Evolutionary conservation across 1,140 invertebrate genomes (phyloP).

Genomic region (Aphis gossypii): DNA sequence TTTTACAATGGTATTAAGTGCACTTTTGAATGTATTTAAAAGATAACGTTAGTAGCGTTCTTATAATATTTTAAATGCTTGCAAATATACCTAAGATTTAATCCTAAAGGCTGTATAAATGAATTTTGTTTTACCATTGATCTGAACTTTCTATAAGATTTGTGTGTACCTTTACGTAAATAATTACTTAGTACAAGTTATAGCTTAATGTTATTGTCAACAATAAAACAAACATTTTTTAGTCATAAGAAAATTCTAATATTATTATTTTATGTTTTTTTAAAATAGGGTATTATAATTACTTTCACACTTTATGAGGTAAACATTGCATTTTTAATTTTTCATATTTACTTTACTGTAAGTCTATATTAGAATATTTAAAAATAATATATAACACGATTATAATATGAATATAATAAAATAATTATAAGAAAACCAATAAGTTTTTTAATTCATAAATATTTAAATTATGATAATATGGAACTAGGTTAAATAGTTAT

Average conservation of each 20-base stretch:
- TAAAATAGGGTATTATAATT: background rate
- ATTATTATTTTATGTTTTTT: background rate
- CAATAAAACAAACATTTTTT: background rate
- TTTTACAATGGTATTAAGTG: background rate
- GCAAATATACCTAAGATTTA: background rate
- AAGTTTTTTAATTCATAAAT: background rate
- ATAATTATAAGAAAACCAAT: background rate
- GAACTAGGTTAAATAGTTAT: background rate
- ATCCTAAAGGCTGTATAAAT: background rate
- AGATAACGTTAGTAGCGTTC: background rate
- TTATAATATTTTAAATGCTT: background rate
- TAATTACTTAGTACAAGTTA: background rate
- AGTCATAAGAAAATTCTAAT: background rate
- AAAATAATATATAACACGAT: background rate
- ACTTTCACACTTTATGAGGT: background rate
- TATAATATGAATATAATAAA: background rate
- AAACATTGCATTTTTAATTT: background rate
- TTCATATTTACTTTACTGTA: background rate
- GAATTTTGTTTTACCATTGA: background rate
- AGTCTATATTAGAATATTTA: background rate
- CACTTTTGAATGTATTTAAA: background rate
- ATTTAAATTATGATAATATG: background rate
- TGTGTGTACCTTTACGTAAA: background rate
- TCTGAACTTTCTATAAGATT: background rate
- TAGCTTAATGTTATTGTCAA: background rate